Evolutionary conservation across 2,797 vertebrate species (phyloP).

Genomic region (Columba guinea): DNA sequence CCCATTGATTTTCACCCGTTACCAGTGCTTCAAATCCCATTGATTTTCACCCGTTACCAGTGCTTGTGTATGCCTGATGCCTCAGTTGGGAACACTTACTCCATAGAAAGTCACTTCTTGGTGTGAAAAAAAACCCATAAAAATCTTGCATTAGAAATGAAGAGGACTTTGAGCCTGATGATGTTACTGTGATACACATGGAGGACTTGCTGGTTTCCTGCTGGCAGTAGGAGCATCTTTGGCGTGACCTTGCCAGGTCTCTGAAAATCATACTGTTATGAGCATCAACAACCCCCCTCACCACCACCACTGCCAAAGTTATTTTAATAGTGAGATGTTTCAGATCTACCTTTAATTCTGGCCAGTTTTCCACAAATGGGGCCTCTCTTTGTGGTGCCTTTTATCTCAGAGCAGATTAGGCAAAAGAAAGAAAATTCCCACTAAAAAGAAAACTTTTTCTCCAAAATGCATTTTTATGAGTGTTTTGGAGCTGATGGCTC

Average conservation of each 20-base stretch:
- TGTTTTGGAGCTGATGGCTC: neutral
- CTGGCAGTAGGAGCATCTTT: neutral
- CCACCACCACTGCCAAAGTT: neutral
- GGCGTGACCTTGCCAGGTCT: neutral
- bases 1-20: neutral
- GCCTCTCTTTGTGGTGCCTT: neutral
- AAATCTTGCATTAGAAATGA: neutral
- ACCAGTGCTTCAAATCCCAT: neutral
- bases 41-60: neutral
- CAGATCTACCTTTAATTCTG: neutral
- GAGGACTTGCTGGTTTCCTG: neutral
- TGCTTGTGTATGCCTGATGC: neutral
- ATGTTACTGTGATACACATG: rapidly evolving
- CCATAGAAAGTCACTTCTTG: neutral
- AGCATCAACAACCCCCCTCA: neutral
- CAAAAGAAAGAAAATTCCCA: neutral
- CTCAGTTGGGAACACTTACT: neutral
- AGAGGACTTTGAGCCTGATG: neutral
- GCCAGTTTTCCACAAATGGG: neutral
- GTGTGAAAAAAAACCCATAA: neutral
- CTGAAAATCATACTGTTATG: neutral
- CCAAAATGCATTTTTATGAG: neutral
- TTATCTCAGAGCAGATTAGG: neutral
- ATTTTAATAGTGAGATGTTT: neutral
- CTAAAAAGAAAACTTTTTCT: neutral